Percentiles rank a stretch among this genome's conserved stretches.
These are phyloP conservation scores for Benitochromis conjunctus DNA, from an alignment of 2,113 vertebrate species.

Conservation along the genomic window DNA sequence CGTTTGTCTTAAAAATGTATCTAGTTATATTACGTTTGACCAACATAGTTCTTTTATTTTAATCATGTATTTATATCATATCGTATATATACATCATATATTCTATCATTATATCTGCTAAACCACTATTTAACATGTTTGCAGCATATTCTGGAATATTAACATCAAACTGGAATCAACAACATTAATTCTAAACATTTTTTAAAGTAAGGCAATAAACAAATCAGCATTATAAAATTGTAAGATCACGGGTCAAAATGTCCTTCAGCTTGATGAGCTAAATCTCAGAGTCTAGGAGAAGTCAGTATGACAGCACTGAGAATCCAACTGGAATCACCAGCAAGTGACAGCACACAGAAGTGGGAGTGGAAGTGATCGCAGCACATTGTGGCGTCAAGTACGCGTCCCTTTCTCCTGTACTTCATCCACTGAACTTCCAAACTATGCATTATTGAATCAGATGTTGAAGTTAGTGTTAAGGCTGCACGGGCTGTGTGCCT, in stretches of 20 bases:
- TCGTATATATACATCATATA: accelerated
- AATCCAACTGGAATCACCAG: too few relatives aligned
- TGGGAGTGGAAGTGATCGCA: neutral
- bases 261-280: neutral
- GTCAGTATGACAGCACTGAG: accelerated
- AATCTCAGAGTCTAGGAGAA: neutral
- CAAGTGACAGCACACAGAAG: neutral
- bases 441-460: too few relatives aligned
- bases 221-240: neutral
- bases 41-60: neutral
- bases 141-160: too few relatives aligned
- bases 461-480: too few relatives aligned
- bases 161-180: too few relatives aligned
- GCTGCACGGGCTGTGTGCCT: too few relatives aligned
- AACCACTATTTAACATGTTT: neutral
- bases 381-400: neutral
- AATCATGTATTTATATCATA: neutral
- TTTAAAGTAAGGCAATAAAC: too few relatives aligned
- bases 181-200: too few relatives aligned
- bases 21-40: neutral
- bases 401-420: neutral
- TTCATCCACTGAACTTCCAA: too few relatives aligned
- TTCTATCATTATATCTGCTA: neutral
- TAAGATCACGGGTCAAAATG: neutral
- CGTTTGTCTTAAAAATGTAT: neutral